Conservation (phyloP, 2,888 invertebrate genomes). For the Mactromeris polynyma region DNA sequence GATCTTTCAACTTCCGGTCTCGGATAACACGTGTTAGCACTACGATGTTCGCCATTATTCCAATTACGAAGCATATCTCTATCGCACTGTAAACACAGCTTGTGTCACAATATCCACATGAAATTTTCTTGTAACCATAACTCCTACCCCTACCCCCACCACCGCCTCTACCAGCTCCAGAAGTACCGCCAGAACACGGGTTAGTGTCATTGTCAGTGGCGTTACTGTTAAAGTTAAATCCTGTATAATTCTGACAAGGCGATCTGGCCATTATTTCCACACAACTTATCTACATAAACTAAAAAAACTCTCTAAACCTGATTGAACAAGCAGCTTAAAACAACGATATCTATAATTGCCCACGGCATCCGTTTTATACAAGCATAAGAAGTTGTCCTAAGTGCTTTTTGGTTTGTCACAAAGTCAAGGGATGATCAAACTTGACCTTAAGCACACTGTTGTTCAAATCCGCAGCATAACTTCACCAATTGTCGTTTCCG, state of each 20-base stretch:
- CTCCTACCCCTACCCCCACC: neutral
- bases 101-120: slow-evolving; percentile 57
- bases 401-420: neutral
- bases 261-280: neutral
- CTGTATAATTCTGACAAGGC: neutral
- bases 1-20: slow-evolving; percentile 49
- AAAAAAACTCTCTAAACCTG: neutral
- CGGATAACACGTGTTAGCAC: slow-evolving; percentile 39
- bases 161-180: neutral
- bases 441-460: neutral
- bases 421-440: neutral
- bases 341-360: neutral
- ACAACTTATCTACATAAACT: neutral
- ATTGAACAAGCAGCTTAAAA: neutral
- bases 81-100: slow-evolving; percentile 54
- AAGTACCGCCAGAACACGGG: neutral
- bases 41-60: slow-evolving; percentile 52
- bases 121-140: neutral
- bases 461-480: neutral
- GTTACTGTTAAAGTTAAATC: neutral
- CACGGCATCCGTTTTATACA: neutral
- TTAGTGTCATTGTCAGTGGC: neutral
- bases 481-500: neutral
- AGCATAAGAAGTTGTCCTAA: neutral
- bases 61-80: slow-evolving; percentile 47